Evolutionary conservation across 1,140 invertebrate species (phyloP), one percentile per base, ranked within the genome.

Genomic region (Lanistes nyassanus): DNA sequence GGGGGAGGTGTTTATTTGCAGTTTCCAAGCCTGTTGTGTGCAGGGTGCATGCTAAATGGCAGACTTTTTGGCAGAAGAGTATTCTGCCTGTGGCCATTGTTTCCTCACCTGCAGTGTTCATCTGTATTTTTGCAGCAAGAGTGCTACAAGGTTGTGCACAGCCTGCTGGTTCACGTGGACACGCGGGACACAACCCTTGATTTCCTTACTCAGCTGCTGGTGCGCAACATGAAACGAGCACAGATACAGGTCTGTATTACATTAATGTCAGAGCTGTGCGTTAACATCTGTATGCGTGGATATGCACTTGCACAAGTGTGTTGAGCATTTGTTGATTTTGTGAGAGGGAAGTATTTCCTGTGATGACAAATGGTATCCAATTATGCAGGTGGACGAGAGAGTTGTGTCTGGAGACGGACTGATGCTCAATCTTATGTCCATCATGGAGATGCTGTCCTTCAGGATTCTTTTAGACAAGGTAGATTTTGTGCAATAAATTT

Each of bases 381-480:
- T 47, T 19, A 76, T 79, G 23, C 94, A 96, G 87, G 94, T 93
- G 47, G 96, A 98, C 86, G 95, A 97, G 82, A 91, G 94, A 79
- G 90, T 93, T 0, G 91, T 97, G 0, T 95, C 95, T 42, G 94
- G 95, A 19, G 97, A 99, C 89, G 97, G 97, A 1, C 97, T 97
- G 85, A 97, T 98, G 94, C 88, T 99, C 47, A 99, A 99, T 90
- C 88, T 99, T 6, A 91, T 98, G 74, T 94, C 94, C 60, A 94
- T 98, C 21, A 88, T 99, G 67, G 97, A 98, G 88, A 92, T 95
- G 86, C 88, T 98, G 0, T 94, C 95, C 0, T 91, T 95, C 19
- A 96, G 96, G 90, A 94, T 93, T 65, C 85, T 82, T 29, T 73
- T 91, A 29, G 90, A 92, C 71, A 92, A 91, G 82, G 89, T 91